Evolutionary conservation across 2,797 vertebrate genomes (phyloP), one percentile per base, ranked within the genome.

Genomic region (Hippoglossus hippoglossus): DNA sequence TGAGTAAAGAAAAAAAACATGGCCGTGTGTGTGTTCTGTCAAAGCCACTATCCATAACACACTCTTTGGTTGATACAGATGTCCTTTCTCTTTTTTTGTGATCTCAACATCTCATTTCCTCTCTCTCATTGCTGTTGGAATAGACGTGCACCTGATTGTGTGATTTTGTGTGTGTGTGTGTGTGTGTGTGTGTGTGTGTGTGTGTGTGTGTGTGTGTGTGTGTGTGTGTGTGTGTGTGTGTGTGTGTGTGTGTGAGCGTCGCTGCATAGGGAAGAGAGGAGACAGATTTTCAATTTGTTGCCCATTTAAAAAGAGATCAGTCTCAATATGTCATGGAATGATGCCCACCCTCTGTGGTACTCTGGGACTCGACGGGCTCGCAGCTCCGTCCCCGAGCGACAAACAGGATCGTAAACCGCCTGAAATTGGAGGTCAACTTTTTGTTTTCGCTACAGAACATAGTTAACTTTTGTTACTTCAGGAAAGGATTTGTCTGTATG

Each of bases 221-320:
- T 49, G 58, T 67, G 56, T 50, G 66, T 24, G 56, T 70, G 79
- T 64, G 60, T 82, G 65, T 4, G 24, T 39, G 26, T 21, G 55
- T 3, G 2, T 13, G 55, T 36, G 55, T 63, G 66, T 75, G 86
- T 74, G 81, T 69, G 77, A 64, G 46, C 63, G 21, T 34, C 63
- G 64, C 79, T 81, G 79, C 69, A 83, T 71, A 65, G 36, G 77
- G 75, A 73, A 80, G 39, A 75, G 77, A 73, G 47, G 73, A 87
- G 89, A 86, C 82, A 81, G 85, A 87, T 91, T 92, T 94, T 93
- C 92, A 92, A 92, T 94, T 94, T 93, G 90, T 92, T 93, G 84
- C 90, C 88, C 89, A 91, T 94, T 92, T 92, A 92, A 93, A 92
- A 90, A 91, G 86, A 91, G 90, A 94, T 94, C 91, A 89, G 88